Base-by-base conservation (phyloP, 1,140 invertebrate species). In the Drosophila kepulauana region DNA sequence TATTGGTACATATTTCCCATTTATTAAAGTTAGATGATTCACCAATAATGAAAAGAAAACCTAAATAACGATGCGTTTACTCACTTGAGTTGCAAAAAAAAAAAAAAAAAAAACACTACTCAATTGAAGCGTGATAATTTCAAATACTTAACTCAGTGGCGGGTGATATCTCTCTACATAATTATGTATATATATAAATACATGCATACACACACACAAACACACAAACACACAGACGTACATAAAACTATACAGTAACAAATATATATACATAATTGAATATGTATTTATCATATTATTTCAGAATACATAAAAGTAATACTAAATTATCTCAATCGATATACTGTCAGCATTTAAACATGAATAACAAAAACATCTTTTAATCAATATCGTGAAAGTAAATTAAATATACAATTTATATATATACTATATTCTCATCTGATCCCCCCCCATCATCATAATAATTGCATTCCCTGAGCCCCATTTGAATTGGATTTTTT, bases 21-120 rank as follows among this genome's bases (percentile, higher is more conserved):
- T 87, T 84, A 87, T 87, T 88, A 88, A 82, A 80, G 73, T 88
- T 88, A 87, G 84, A 88, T 72, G 84, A 84, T 78, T 88, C 84
- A 78, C 70, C 77, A 75, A 78, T 78, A 88, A 72, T 80, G 84
- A 79, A 38, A 7, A 10, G 7, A 38, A 38, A 82, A 88, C 65
- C 68, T 52, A 73, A 58, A 63, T 51, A 43, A 75, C 45, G 82
- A 88, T 87, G 80, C 77, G 84, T 87, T 85, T 74, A 73, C 81
- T 77, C 81, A 48, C 58, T 79, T 35, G 75, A 85, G 82, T 70
- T 81, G 59, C 63, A 74, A 38, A 38, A 38, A 59, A 74, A 25
- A 20, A 20, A 20, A 20, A 20, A 3, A 25, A 20, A 20, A 20
- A 20, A 20, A 3, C 28, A 33, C 64, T 72, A 73, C 79, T 79